A percentile compares a stretch with the other conserved stretches of the same genome.
Evolutionary conservation across 1,140 invertebrate genomes (phyloP).

Genomic region (Nebria ingens): DNA sequence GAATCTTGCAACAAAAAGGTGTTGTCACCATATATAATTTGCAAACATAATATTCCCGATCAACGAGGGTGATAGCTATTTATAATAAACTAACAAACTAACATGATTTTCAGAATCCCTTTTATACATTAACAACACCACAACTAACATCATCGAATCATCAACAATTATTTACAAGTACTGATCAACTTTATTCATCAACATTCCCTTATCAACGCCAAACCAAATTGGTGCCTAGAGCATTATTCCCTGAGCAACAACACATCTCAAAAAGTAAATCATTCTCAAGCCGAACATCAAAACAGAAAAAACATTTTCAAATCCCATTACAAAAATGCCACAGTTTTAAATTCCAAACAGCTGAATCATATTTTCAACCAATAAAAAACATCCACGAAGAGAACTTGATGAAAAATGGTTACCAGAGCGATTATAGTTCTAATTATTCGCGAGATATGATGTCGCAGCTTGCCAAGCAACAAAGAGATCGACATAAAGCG

Average conservation of each 20-base stretch:
- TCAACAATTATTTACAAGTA: conserved; percentile 12
- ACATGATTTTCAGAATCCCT: conserved; percentile 31
- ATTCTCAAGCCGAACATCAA: conserved; percentile 29
- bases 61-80: too few relatives aligned
- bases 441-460: conserved; percentile 25
- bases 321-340: conserved; percentile 55
- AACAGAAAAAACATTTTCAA: conserved; percentile 46
- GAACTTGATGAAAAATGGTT: conserved; percentile 40
- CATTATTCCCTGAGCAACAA: conserved; percentile 28
- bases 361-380: conserved; percentile 49
- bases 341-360: conserved; percentile 56
- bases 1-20: too few relatives aligned
- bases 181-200: conserved; percentile 29
- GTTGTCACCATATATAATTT: too few relatives aligned
- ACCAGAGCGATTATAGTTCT: conserved; percentile 26
- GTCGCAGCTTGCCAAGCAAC: conserved; percentile 22
- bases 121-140: conserved; percentile 35
- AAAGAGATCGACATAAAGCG: conserved; percentile 27
- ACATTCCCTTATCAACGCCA: conserved; percentile 33
- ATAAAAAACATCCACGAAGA: conserved; percentile 44
- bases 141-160: conserved; percentile 23
- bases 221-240: conserved; percentile 30
- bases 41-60: too few relatives aligned
- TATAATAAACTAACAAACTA: conserved; percentile 3
- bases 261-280: conserved; percentile 29